Evolutionary conservation across 2,113 vertebrate genomes (phyloP), one percentile per base, ranked within the genome.

Genomic region (Oryzias curvinotus): DNA sequence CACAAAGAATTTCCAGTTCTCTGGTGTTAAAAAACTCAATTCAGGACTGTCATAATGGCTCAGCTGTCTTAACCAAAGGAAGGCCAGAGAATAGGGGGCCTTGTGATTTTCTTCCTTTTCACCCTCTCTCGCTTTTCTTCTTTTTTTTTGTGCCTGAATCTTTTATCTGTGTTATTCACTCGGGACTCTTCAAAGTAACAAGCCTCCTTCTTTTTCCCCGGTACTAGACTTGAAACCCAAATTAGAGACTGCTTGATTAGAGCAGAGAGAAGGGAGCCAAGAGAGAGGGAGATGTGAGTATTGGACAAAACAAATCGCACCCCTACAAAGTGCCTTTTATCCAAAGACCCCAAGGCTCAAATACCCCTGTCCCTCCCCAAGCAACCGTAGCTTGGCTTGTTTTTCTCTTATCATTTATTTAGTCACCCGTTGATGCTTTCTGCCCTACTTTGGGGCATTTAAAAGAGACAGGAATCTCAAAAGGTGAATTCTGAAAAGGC

Each of bases 131-230:
- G 57, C 71, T 86, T 88, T 87, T 87, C 74, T 84, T 84, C 77
- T 78, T 87, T 81, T 82, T 87, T 93, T 95, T 92, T 94, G 90
- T 93, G 91, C 91, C 93, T 94, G 92, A 94, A 95, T 95, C 92
- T 94, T 98, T 98, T 97, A 96, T 98, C 96, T 95, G 93, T 93
- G 92, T 95, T 93, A 95, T 96, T 95, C 93, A 94, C 93, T 95
- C 85, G 91, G 93, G 93, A 94, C 93, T 93, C 93, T 96, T 97
- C 94, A 94, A 94, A 95, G 94, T 93, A 90, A 94, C 94, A 94
- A 95, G 94, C 93, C 94, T 91, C 89, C 89, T 95, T 96, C 93
- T 92, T 90, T 88, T 91, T 89, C 93, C 90, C 91, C 91, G 88
- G 91, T 93, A 85, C 91, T 95, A 92, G 93, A 94, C 93, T 95